Evolutionary conservation across 2,888 invertebrate species (phyloP), one percentile per base, ranked within the genome.

Genomic region (Drosophila sordidapex): DNA sequence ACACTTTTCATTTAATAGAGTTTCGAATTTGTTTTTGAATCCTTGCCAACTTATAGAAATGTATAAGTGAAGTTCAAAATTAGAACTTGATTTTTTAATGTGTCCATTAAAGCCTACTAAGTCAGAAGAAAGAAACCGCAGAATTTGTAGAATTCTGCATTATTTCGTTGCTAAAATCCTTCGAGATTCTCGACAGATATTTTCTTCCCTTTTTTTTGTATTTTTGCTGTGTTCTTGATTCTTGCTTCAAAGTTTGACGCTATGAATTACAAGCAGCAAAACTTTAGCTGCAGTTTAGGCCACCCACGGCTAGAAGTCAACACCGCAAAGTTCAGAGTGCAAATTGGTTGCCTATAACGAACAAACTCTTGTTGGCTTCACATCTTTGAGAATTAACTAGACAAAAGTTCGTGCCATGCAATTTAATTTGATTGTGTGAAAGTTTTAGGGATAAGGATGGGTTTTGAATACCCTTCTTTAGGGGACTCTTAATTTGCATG

Each of bases 241-340:
- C 36, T 25, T 15, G 25, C 6, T 25, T 56, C 5, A 13, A 38
- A 67, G 27, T 64, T 27, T 31, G 21, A n/a, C 38, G 33, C 58
- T 57, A 7, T 43, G 29, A 56, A 35, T 33, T 31, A 15, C 38
- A 38, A 35, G 35, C 31, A 18, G 49, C 5, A n/a, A 54, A 60
- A 36, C 33, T 71, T 61, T 8, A 25, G 21, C 11, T 65, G 43
- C 40, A 53, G 43, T 49, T 61, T 54, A 11, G 15, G 18, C 46
- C 10, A 18, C 38, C 29, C 13, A 13, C 49, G 13, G n/a, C 53
- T 33, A 40, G 49, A 52, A 60, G 21, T 2, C 57, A 57, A 57
- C 2, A 54, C 33, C 40, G 31, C 52, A 79, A 86, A 83, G 83
- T 83, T 86, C 57, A 75, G 56, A 84, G 82, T 81, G 64, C 56